Evolutionary conservation across 2,888 invertebrate species (phyloP).

Genomic region (Proisotoma minuta): DNA sequence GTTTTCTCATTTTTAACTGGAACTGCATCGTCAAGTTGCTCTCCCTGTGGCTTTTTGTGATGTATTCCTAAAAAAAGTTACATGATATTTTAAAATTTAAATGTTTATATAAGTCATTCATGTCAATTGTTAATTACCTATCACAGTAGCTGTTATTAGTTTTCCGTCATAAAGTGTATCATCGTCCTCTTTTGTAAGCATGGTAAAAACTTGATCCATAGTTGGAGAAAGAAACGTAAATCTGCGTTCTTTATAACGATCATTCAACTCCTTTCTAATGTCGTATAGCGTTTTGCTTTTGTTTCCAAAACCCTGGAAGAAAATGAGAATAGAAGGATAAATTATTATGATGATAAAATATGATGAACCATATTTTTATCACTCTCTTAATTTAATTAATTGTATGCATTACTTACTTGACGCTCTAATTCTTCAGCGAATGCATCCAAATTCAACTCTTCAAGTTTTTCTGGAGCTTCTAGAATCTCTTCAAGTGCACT

Average conservation of each 20-base stretch:
- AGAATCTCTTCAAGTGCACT: constrained; percentile 93
- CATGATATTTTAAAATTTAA: not conserved
- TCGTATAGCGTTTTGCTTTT: constrained; percentile 94
- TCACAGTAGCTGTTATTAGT: constrained; percentile 75
- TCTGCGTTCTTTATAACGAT: constrained; percentile 85
- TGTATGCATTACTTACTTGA: constrained; percentile 54
- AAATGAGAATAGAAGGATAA: too few relatives aligned
- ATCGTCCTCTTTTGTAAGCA: constrained; percentile 92
- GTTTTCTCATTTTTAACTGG: constrained; percentile 91
- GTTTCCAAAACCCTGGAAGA: constrained; percentile 68
- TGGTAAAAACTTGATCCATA: constrained; percentile 84
- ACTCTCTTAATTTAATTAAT: too few relatives aligned
- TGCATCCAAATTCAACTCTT: constrained; percentile 95
- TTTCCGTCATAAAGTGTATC: constrained; percentile 88
- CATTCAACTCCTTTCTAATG: constrained; percentile 90
- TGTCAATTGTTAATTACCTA: constrained; percentile 48
- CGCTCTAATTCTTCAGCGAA: constrained; percentile 95
- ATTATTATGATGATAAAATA: too few relatives aligned
- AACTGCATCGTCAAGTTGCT: constrained; percentile 91
- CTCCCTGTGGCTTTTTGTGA: constrained; percentile 82
- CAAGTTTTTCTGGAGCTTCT: constrained; percentile 86
- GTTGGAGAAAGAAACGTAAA: constrained; percentile 71
- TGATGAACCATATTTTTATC: too few relatives aligned
- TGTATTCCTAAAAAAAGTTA: constrained; percentile 61
- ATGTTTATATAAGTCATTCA: not conserved